Base-by-base conservation (phyloP, 2,888 invertebrate genomes). In the Melanophora roralis region DNA sequence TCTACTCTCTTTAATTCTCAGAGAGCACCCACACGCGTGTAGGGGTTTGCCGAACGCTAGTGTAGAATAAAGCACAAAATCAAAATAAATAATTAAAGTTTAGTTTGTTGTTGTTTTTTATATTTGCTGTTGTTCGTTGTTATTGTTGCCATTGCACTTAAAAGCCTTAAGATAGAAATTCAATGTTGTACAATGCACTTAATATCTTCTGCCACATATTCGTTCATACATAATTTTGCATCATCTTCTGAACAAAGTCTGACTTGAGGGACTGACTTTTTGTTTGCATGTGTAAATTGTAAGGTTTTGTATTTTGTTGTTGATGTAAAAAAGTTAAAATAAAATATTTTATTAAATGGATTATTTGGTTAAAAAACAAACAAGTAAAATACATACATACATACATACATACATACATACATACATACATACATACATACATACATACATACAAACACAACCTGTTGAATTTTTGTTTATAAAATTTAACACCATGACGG, bases 141-240 rank as follows among this genome's bases (percentile, higher is more conserved):
- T 68, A 14, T 47, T 51, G 6, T 51, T 45, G 1, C n/a, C 34
- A 6, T 16, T 71, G 49, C 11, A 51, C 27, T 23, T 11, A 32
- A 57, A 40, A n/a, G 32, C 64, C 19, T 6, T 51, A 34, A 64
- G 69, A 78, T 78, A 74, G 53, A 69, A 51, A 64, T 78, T 78
- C 78, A 78, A 74, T 74, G 78, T 40, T 78, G 74, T 78, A 38
- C 74, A 78, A 74, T 78, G 74, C 74, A 59, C 74, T 78, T 69
- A 38, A 75, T 68, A 45, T 68, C 27, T 16, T 8, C 32, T 16
- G 5, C 5, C 14, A 45, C 23, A 53, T 21, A 19, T 9, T 32
- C 21, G n/a, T n/a, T 32, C 5, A 9, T 4, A 32, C 16, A 40
- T 21, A 7, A 32, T 51, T n/a, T n/a, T 51, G 27, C 62, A 23